Evolutionary conservation across 2,797 vertebrate genomes (phyloP).

Genomic region (Coranthus polyacanthus): DNA sequence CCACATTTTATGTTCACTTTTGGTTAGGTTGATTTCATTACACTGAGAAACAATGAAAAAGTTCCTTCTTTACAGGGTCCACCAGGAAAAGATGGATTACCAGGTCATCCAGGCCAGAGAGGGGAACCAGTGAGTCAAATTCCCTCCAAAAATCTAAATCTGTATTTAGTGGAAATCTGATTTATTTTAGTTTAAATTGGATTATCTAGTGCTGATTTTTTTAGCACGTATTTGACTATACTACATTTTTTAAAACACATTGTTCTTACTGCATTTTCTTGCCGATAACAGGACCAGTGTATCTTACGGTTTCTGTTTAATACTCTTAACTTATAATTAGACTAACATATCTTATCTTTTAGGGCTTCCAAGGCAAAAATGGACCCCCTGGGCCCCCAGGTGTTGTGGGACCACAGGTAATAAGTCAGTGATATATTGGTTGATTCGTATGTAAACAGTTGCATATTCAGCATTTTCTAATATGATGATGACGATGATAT

Average conservation of each 20-base stretch:
- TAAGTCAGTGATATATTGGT: neutral
- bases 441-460: neutral
- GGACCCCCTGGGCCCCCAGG: slow-evolving; percentile 90
- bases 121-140: slow-evolving; percentile 90
- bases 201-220: too few relatives aligned
- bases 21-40: slow-evolving; percentile 26
- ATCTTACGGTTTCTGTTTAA: neutral
- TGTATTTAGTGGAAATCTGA: too few relatives aligned
- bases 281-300: slow-evolving; percentile 7
- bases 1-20: slow-evolving; percentile 17
- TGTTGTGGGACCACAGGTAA: slow-evolving; percentile 94
- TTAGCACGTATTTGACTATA: too few relatives aligned
- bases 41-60: slow-evolving; percentile 20
- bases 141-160: neutral
- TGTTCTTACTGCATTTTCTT: slow-evolving; percentile 5
- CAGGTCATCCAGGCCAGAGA: slow-evolving; percentile 93
- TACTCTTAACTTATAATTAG: slow-evolving; percentile 17
- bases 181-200: too few relatives aligned
- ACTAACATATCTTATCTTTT: slow-evolving; percentile 38
- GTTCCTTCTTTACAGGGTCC: slow-evolving; percentile 85
- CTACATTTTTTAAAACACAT: slow-evolving; percentile 22
- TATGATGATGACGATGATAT: neutral
- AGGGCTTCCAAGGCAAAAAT: slow-evolving; percentile 96
- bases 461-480: slow-evolving; percentile 3
- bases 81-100: slow-evolving; percentile 91